These are phyloP conservation scores for Centruroides vittatus DNA, from an alignment of 1,140 invertebrate genomes.

Conservation along the genomic window DNA sequence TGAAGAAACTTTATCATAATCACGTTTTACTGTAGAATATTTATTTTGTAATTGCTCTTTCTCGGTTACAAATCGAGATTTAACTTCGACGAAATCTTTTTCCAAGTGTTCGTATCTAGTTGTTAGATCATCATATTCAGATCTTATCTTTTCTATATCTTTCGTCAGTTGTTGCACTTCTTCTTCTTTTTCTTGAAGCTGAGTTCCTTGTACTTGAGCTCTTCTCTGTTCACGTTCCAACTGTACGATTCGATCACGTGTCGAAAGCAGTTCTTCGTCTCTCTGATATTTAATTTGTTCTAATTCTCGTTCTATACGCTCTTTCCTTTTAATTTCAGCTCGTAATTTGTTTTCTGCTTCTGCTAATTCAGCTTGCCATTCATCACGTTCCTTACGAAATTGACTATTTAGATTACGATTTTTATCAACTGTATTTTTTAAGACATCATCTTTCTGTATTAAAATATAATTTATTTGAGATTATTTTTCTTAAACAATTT, in stretches of 20 bases:
- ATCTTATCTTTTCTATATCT: slow-evolving; percentile 18
- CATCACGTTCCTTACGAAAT: slow-evolving; percentile 35
- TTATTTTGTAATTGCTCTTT: slow-evolving; percentile 39
- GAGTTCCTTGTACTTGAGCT: slow-evolving; percentile 18
- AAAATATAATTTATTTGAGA: background rate
- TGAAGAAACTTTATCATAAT: slow-evolving; percentile 41
- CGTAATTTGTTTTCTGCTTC: slow-evolving; percentile 46
- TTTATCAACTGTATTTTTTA: slow-evolving; percentile 39
- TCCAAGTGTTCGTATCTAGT: slow-evolving; percentile 64
- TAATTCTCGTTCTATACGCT: slow-evolving; percentile 41
- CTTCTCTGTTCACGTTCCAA: slow-evolving; percentile 23
- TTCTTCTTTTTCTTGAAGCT: slow-evolving; percentile 14
- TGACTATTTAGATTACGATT: slow-evolving; percentile 37
- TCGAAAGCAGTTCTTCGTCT: slow-evolving; percentile 45
- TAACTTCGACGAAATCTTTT: slow-evolving; percentile 63
- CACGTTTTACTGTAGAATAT: slow-evolving; percentile 29
- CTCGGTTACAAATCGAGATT: slow-evolving; percentile 57
- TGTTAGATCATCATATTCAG: slow-evolving; percentile 62
- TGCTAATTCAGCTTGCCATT: slow-evolving; percentile 42
- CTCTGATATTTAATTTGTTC: slow-evolving; percentile 46
- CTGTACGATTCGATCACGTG: slow-evolving; percentile 34
- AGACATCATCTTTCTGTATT: slow-evolving; percentile 35
- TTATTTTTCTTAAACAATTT: background rate
- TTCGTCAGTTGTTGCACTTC: slow-evolving; percentile 6
- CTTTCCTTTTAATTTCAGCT: slow-evolving; percentile 45